Percentiles rank a stretch among this genome's conserved stretches.
phyloP scores from a whole-genome alignment of 2,113 vertebrate genomes.

The Mus spicilegus region DNA sequence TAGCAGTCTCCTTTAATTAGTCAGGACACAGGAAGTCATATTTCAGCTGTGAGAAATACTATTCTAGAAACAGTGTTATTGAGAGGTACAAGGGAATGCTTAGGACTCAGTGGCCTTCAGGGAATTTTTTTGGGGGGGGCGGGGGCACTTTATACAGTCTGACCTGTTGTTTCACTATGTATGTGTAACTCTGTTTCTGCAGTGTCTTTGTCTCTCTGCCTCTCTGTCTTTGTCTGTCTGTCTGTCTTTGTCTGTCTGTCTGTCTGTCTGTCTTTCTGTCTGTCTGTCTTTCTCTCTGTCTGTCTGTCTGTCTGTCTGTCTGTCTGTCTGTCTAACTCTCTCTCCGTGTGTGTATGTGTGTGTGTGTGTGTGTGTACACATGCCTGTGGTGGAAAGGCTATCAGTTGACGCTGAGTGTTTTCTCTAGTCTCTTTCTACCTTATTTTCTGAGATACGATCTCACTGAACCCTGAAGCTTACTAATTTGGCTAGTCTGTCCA shows the following conservation, averaged over 20 bases:
- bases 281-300: background rate
- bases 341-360: background rate
- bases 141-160: background rate
- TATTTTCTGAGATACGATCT: background rate
- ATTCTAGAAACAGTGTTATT: background rate
- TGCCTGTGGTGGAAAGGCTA: background rate
- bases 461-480: background rate
- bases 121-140: background rate
- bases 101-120: background rate
- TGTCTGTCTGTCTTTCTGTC: background rate
- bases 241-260: background rate
- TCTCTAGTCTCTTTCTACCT: background rate
- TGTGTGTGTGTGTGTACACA: background rate
- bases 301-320: background rate
- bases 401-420: background rate
- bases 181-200: background rate
- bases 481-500: background rate
- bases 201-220: background rate
- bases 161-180: background rate
- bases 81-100: background rate
- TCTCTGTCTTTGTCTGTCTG: background rate
- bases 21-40: background rate
- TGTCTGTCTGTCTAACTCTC: background rate
- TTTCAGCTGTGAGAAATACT: background rate
- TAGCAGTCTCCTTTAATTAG: background rate